Conservation (phyloP, 2,888 invertebrate species). For the Drosophila colorata region DNA sequence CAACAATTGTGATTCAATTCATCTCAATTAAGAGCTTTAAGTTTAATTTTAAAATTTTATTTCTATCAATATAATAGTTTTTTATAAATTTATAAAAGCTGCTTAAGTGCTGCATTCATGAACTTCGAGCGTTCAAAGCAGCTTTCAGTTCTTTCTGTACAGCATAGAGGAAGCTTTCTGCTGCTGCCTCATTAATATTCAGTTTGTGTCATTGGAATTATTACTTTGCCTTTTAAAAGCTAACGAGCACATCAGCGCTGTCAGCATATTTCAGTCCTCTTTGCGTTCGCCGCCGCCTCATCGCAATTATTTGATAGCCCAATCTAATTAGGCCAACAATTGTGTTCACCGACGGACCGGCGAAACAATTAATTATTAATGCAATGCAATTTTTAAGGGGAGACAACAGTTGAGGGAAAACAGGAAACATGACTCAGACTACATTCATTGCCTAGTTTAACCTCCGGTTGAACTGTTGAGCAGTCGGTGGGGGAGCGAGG, state of each 20-base stretch:
- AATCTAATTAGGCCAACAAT: slow-evolving; percentile 64
- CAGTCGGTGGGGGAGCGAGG: background rate
- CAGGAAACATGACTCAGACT: slow-evolving; percentile 24
- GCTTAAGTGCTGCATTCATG: background rate
- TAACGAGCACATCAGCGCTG: slow-evolving; percentile 18
- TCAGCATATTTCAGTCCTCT: slow-evolving; percentile 25
- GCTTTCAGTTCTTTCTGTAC: background rate
- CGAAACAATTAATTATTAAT: slow-evolving; percentile 71
- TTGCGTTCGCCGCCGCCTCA: slow-evolving; percentile 10
- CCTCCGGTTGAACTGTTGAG: slow-evolving; percentile 45
- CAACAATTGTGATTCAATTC: no score
- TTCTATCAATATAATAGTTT: background rate
- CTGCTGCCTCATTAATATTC: background rate
- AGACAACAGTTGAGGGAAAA: slow-evolving; percentile 9
- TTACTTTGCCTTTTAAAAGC: slow-evolving; percentile 8
- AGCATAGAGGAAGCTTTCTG: background rate
- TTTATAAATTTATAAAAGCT: background rate
- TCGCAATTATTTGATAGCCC: slow-evolving; percentile 51
- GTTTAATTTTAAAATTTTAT: no score
- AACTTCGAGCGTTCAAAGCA: no score
- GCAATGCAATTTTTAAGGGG: slow-evolving; percentile 47
- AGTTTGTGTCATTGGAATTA: background rate
- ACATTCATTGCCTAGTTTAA: slow-evolving; percentile 47
- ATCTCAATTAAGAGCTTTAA: background rate
- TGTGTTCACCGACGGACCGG: slow-evolving; percentile 49